phyloP scores from a whole-genome alignment of 2,888 invertebrate genomes.

The Pemphredon lugubris region DNA sequence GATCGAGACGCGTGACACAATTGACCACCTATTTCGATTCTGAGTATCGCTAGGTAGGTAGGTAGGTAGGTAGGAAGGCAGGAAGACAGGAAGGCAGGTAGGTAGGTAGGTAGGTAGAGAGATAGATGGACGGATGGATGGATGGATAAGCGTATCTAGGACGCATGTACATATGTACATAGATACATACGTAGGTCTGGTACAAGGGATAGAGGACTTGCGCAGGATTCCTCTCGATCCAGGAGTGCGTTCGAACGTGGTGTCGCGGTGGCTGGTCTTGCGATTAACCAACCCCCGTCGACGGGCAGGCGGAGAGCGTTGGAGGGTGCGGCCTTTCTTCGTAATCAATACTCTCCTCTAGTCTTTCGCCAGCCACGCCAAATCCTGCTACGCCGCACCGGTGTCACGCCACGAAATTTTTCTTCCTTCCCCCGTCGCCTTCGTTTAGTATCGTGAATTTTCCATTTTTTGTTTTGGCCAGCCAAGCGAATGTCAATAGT shows the following conservation, averaged over 20 bases:
- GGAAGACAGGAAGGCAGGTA: too few species aligned
- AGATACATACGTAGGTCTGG: too few species aligned
- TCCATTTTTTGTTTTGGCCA: too few species aligned
- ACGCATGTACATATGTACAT: too few species aligned
- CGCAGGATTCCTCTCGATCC: slow-evolving; percentile 53
- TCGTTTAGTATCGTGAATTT: slow-evolving; percentile 23
- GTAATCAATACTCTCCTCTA: slow-evolving; percentile 67
- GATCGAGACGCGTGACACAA: too few species aligned
- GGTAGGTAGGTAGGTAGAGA: too few species aligned
- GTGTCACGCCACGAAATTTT: slow-evolving; percentile 44
- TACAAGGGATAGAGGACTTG: slow-evolving; percentile 32
- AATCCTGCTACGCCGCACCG: slow-evolving; percentile 50
- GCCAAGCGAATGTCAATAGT: too few species aligned
- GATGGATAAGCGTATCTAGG: too few species aligned
- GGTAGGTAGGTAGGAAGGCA: too few species aligned
- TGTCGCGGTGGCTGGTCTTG: slow-evolving; percentile 33
- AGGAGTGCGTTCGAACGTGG: slow-evolving; percentile 11
- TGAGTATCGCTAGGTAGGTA: too few species aligned
- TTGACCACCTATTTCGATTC: too few species aligned
- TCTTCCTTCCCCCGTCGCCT: slow-evolving; percentile 24
- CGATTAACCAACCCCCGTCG: slow-evolving; percentile 38
- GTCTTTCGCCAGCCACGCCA: slow-evolving; percentile 33
- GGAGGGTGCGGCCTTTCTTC: slow-evolving; percentile 65
- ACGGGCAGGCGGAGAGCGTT: slow-evolving; percentile 39
- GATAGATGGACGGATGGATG: too few species aligned